Percentiles rank a stretch among this genome's conserved stretches.
Evolutionary conservation across 2,797 vertebrate species (phyloP).

Genomic region (Hapalemur alaotrensis): DNA sequence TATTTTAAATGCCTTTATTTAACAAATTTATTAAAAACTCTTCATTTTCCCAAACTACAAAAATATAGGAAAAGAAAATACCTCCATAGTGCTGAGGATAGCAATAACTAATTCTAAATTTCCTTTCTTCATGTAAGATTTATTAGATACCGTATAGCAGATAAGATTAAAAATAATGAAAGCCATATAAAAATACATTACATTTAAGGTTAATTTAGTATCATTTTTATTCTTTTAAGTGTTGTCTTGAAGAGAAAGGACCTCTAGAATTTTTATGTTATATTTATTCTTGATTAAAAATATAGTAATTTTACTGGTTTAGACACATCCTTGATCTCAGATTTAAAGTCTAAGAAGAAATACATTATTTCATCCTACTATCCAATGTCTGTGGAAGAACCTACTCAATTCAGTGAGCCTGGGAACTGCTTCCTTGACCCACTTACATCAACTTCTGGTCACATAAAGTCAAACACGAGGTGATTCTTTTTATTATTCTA

Average conservation of each 20-base stretch:
- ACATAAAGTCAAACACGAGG: neutral
- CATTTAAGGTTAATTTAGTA: neutral
- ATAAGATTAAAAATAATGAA: constrained; percentile 46
- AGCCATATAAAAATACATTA: neutral
- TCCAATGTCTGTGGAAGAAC: neutral
- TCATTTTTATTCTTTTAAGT: constrained; percentile 2
- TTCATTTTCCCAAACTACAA: constrained; percentile 47
- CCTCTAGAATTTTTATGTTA: neutral
- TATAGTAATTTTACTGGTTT: neutral
- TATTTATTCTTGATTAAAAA: neutral
- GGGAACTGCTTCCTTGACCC: neutral
- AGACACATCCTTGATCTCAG: neutral
- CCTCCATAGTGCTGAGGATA: constrained; percentile 23
- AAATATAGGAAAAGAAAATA: constrained; percentile 45
- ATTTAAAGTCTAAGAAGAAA: neutral
- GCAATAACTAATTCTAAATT: constrained; percentile 42
- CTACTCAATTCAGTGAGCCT: neutral
- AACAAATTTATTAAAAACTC: constrained; percentile 63
- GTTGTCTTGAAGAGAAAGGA: neutral
- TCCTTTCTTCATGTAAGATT: constrained; percentile 25
- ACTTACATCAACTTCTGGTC: neutral
- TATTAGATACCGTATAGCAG: neutral
- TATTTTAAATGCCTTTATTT: constrained; percentile 68
- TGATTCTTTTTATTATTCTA: neutral
- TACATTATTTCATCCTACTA: neutral